Evolutionary conservation across 2,888 invertebrate genomes (phyloP).

Genomic region (Thalpophila matura): DNA sequence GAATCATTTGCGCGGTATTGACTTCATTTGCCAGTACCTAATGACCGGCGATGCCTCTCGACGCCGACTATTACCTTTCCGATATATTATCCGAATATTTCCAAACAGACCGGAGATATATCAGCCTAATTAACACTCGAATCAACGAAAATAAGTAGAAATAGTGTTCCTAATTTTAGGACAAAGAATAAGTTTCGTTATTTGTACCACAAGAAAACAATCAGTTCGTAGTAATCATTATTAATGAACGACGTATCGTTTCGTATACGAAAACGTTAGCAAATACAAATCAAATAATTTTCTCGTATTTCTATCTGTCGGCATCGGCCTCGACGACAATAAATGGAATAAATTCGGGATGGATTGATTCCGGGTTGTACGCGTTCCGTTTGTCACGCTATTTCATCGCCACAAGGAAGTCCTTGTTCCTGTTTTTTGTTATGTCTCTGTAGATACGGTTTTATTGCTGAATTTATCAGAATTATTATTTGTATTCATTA

Average conservation of each 20-base stretch:
- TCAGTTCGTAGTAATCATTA: slow-evolving; percentile 51
- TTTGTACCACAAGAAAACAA: slow-evolving; percentile 35
- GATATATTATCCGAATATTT: slow-evolving; percentile 70
- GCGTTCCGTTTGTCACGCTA: slow-evolving; percentile 71
- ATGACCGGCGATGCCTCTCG: slow-evolving; percentile 68
- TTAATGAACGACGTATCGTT: slow-evolving; percentile 37
- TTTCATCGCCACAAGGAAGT: slow-evolving; percentile 66
- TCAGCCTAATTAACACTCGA: slow-evolving; percentile 33
- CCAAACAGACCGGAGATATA: slow-evolving; percentile 48
- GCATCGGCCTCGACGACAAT: slow-evolving; percentile 64
- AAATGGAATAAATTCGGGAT: slow-evolving; percentile 72
- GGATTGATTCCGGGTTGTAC: slow-evolving; percentile 74
- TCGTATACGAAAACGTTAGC: slow-evolving; percentile 60
- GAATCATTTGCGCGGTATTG: slow-evolving; percentile 73
- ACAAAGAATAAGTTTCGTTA: slow-evolving; percentile 4
- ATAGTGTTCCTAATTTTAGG: slow-evolving; percentile 19
- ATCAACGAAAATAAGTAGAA: slow-evolving; percentile 38
- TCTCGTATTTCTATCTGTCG: slow-evolving; percentile 70
- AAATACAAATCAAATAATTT: slow-evolving; percentile 75
- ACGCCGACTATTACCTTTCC: slow-evolving; percentile 65
- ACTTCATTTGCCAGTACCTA: slow-evolving; percentile 78
- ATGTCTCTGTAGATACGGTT: slow-evolving; percentile 58
- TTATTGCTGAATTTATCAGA: slow-evolving; percentile 64
- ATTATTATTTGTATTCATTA: slow-evolving; percentile 57
- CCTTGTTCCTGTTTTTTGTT: slow-evolving; percentile 67